A percentile compares a stretch with the other conserved stretches of the same genome.
These are phyloP conservation scores for Uria lomvia DNA, from an alignment of 2,113 vertebrate genomes.

Conservation along the genomic window DNA sequence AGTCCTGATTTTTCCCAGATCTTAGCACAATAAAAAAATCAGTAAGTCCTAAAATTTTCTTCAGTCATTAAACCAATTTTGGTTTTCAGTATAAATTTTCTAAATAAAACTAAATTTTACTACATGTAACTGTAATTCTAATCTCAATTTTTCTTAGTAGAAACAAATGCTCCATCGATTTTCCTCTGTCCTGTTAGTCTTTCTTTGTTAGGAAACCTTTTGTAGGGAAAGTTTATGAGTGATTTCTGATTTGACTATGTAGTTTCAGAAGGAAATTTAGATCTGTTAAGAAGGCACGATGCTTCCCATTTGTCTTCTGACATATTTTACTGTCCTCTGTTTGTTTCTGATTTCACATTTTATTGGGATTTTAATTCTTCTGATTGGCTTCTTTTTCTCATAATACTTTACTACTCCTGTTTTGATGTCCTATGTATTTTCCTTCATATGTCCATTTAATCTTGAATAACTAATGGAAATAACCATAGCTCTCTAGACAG, in stretches of 20 bases:
- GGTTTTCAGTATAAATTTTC: background rate
- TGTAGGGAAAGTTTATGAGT: background rate
- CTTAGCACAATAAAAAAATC: background rate
- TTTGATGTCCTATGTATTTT: background rate
- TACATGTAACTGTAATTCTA: background rate
- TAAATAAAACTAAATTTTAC: background rate
- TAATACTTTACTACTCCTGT: background rate
- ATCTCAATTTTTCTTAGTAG: background rate
- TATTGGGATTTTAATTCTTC: background rate
- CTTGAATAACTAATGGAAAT: slow-evolving; percentile 22
- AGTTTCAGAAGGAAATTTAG: background rate
- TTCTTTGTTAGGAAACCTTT: background rate
- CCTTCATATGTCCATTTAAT: slow-evolving; percentile 25
- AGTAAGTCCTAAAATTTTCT: background rate
- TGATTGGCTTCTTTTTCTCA: background rate
- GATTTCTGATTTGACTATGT: background rate
- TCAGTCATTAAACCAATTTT: background rate
- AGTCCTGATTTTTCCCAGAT: background rate
- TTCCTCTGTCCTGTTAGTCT: background rate
- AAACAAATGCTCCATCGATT: background rate
- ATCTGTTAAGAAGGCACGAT: background rate
- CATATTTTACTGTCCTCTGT: background rate
- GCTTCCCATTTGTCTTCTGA: background rate
- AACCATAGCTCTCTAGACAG: background rate
- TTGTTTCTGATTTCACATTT: background rate